Base-by-base conservation (phyloP, 2,113 vertebrate species). In the Rhinichthys klamathensis region DNA sequence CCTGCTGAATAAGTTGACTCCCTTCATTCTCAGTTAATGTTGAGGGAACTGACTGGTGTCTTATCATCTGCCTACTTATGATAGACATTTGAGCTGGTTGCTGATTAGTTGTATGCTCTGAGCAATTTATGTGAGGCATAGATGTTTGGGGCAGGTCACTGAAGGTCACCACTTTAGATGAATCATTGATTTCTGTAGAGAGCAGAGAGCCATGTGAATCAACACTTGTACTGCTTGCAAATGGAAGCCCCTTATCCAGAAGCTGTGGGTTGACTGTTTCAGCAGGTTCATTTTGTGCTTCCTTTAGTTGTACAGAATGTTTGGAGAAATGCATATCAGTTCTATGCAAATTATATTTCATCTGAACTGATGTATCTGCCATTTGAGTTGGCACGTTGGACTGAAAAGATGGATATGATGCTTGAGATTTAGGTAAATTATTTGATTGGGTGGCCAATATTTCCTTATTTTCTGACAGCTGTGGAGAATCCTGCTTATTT, bases 31-130 rank as follows among this genome's bases (percentile, higher is more conserved):
- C 38, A 60, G 30, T 67, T 30, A 46, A 65, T 41, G 3, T n/a
- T 21, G 81, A 27, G 4, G 21, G 41, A n/a, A 75, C 0, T 80
- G 76, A 78, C 49, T 18, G 15, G 35, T 76, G 27, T 70, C 6
- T 61, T 76, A 35, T 25, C 25, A 35, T 15, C 56, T 61, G 21
- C 38, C n/a, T 15, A 63, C 16, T 69, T 9, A 69, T 76, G 38
- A 63, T 46, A 41, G 81, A 82, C 3, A 60, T 46, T 80, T 90
- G 88, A 44, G 85, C 86, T 72, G 78, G 79, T 49, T 83, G 88
- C 16, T 90, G 77, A 70, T 85, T 82, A 74, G 70, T 18, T 30
- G 51, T 63, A 58, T 80, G 54, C 35, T 56, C 69, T 63, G 54
- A 83, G 67, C 8, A 83, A 38, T 10, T 25, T 51, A 51, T 89